Base-by-base conservation (phyloP, 2,797 vertebrate species). In the Lutjanus argentimaculatus region DNA sequence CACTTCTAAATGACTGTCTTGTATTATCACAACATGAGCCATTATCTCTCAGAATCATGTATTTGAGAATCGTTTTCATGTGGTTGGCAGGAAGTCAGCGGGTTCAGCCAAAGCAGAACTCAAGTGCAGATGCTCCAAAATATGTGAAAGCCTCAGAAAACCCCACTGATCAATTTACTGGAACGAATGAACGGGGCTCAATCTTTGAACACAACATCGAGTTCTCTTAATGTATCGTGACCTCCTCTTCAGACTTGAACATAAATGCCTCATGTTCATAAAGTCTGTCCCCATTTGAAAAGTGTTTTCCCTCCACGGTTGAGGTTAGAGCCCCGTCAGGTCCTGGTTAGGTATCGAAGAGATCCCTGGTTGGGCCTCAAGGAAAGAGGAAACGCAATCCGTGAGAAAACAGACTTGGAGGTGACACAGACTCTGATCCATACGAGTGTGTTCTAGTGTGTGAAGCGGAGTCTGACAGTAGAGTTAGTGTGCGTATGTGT, bases 391-490 rank as follows among this genome's bases (percentile, higher is more conserved):
- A 25, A 36, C 43, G 16, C 2, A 56, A 51, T 36, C 36, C 7
- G 55, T 19, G 6, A 25, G 8, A 16, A 52, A 45, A 55, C n/a
- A n/a, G 16, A 43, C 25, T 19, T 42, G 0, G 2, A 53, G 22
- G 4, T 11, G 12, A 67, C 57, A 58, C 19, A 40, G 49, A 53
- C 46, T 63, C 51, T 53, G 55, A 75, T 51, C 61, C 45, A n/a
- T 49, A 57, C 0, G 2, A 49, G 73, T 49, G 65, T 75, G 49
- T 75, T 71, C 67, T 6, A 30, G 58, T 53, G 55, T 67, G 16
- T 14, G 8, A 36, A 65, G 1, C 12, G 42, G 58, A 30, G 16
- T 68, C 58, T 30, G 49, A 58, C 55, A 53, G 66, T 57, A n/a
- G 64, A 75, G 42, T 57, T 15, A 11, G 22, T 36, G 56, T 7